Conservation (phyloP, 2,113 vertebrate genomes). For the Apistogramma diplotaenia region DNA sequence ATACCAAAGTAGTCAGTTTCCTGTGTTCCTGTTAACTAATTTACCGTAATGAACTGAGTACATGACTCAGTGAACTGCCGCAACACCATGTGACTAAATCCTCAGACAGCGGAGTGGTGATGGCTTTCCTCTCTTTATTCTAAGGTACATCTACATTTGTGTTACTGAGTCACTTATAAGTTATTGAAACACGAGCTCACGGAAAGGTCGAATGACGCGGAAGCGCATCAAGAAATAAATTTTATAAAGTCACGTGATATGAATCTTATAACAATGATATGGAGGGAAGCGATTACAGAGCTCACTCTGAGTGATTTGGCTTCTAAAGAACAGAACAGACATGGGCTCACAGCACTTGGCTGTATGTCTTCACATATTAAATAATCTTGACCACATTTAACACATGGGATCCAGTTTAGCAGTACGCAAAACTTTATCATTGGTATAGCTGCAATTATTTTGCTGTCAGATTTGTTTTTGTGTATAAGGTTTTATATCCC, state of each 20-base stretch:
- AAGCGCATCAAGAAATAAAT: background rate
- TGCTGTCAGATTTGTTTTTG: background rate
- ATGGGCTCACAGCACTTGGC: too few species aligned
- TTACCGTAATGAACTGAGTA: background rate
- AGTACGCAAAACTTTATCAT: background rate
- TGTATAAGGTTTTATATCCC: too few species aligned
- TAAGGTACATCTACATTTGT: background rate
- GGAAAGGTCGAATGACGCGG: background rate
- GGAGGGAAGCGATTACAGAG: background rate
- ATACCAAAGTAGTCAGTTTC: background rate
- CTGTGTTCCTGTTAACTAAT: conserved; percentile 2
- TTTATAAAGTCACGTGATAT: background rate
- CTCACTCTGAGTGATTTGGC: background rate
- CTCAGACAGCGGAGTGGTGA: background rate
- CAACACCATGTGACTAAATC: conserved; percentile 32
- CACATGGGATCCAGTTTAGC: background rate
- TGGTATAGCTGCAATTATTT: background rate
- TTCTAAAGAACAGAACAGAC: too few species aligned
- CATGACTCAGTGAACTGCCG: background rate
- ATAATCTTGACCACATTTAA: background rate
- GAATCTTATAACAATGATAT: background rate
- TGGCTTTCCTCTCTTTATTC: background rate
- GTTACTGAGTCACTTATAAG: background rate
- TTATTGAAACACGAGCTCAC: background rate
- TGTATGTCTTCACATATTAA: too few species aligned